Evolutionary conservation across 1,140 invertebrate genomes (phyloP).

Genomic region (Danaus plexippus): DNA sequence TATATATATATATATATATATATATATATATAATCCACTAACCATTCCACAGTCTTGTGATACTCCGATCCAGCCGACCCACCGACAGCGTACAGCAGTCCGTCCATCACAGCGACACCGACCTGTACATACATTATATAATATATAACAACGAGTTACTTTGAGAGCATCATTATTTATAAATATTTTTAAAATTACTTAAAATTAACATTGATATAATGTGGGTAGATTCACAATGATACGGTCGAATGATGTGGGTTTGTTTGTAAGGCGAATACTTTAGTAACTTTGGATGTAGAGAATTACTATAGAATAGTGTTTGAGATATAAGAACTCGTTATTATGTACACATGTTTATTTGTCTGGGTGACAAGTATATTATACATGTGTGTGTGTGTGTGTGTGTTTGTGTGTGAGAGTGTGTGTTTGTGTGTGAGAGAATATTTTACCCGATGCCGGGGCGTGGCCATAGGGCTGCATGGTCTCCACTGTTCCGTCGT

Average conservation of each 20-base stretch:
- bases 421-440: background rate
- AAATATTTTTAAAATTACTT: too few relatives aligned
- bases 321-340: too few relatives aligned
- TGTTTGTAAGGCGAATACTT: too few relatives aligned
- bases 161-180: too few relatives aligned
- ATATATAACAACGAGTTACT: too few relatives aligned
- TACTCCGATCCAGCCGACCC: conserved; percentile 87
- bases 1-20: too few relatives aligned
- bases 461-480: conserved; percentile 86
- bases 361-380: conserved; percentile 7
- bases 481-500: conserved; percentile 83
- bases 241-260: too few relatives aligned
- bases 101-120: conserved; percentile 93
- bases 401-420: background rate
- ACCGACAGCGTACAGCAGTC: conserved; percentile 90
- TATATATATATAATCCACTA: background rate
- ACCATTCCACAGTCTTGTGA: conserved; percentile 75
- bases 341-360: too few relatives aligned
- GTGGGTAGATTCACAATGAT: too few relatives aligned
- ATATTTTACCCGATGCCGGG: conserved; percentile 79
- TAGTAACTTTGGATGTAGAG: too few relatives aligned
- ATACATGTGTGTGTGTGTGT: background rate
- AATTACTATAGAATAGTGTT: too few relatives aligned
- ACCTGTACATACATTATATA: conserved; percentile 50
- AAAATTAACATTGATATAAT: too few relatives aligned